Conservation (phyloP, 2,797 vertebrate species). For the Myotis daubentonii region DNA sequence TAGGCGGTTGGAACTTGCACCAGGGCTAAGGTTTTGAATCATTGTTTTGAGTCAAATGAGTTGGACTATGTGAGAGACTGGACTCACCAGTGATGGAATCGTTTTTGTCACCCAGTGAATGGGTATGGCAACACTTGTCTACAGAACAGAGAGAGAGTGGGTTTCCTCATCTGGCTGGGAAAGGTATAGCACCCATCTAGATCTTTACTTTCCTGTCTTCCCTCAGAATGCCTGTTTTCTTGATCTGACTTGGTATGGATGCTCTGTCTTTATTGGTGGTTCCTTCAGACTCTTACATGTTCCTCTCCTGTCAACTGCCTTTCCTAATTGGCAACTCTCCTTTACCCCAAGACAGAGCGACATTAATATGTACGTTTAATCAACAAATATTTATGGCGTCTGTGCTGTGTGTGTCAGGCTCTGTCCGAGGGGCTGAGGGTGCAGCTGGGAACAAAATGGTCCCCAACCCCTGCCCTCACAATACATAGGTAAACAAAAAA, state of each 20-base stretch:
- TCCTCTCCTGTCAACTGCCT: neutral
- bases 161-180: neutral
- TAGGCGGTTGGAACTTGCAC: neutral
- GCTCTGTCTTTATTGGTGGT: neutral
- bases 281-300: neutral
- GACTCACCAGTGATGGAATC: neutral
- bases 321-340: neutral
- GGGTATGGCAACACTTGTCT: neutral
- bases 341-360: neutral
- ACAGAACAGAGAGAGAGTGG: neutral
- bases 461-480: neutral
- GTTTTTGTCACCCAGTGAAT: neutral
- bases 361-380: neutral
- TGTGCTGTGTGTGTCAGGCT: neutral
- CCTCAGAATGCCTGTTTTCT: neutral
- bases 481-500: neutral
- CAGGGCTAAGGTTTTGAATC: neutral
- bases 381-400: neutral
- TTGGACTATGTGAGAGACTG: neutral
- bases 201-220: neutral
- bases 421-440: neutral
- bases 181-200: neutral
- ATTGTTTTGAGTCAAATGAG: neutral
- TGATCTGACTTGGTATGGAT: neutral
- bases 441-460: neutral